Conservation (phyloP, 2,888 invertebrate genomes). For the Cosmopolites sordidus region DNA sequence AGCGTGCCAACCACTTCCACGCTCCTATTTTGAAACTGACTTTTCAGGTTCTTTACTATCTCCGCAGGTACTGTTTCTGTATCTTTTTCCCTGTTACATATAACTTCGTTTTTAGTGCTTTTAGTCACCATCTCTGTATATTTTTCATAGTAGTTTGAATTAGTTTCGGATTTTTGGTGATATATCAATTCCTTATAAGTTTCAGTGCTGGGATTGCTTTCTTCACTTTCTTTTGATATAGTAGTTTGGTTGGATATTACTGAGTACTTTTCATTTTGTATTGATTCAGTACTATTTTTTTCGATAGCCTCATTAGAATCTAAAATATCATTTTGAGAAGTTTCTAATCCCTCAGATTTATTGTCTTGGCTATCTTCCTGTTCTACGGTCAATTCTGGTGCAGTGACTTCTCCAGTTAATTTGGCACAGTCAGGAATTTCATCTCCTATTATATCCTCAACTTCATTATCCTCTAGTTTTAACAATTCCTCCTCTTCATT, state of each 20-base stretch:
- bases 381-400: not conserved
- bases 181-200: constrained; percentile 34
- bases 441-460: not conserved
- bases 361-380: not conserved
- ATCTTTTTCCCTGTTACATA: constrained; percentile 35
- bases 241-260: not conserved
- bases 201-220: constrained; percentile 24
- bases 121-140: constrained; percentile 34
- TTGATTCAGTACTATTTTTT: not conserved
- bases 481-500: not conserved
- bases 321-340: too few species aligned
- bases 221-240: constrained; percentile 10
- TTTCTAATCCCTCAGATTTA: too few species aligned
- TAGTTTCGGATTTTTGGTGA: constrained; percentile 32
- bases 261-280: not conserved
- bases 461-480: not conserved
- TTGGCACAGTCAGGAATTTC: not conserved
- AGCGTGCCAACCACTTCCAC: constrained; percentile 33
- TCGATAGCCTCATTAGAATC: not conserved
- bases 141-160: constrained; percentile 35
- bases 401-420: not conserved
- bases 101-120: constrained; percentile 27
- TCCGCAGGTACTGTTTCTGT: constrained; percentile 37
- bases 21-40: constrained; percentile 37
- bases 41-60: constrained; percentile 39